Base-by-base conservation (phyloP, 2,113 vertebrate genomes). In the Eurypyga helias region DNA sequence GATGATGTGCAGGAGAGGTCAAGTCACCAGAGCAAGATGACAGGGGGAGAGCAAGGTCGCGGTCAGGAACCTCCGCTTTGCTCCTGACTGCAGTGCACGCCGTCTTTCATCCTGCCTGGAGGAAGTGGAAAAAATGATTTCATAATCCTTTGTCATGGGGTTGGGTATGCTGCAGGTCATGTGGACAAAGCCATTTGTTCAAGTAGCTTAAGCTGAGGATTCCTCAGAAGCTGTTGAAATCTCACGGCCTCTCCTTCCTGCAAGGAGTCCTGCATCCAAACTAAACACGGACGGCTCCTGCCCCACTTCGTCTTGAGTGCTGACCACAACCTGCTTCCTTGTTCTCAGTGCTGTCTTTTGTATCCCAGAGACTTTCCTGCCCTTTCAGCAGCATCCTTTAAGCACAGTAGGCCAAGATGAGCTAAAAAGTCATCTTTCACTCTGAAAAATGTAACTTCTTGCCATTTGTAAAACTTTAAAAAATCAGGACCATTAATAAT, bases 221-320 rank as follows among this genome's bases (percentile, higher is more conserved):
- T 95, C 83, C 94, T 96, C 61, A 93, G 79, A 97, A 95, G 94
- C 92, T 94, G 89, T 48, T 79, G 86, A 92, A 97, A 83, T 94
- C 76, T 80, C 95, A 67, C 13, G 0, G 48, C 55, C 66, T 86
- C 80, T 89, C 36, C 55, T 83, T 95, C 90, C 86, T 96, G 88
- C 93, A 60, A 92, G 83, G 73, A 96, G 69, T 58, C 45, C 81
- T 85, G 57, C 54, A 25, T 97, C 96, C 95, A 96, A 93, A 73
- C 66, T 33, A 90, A 96, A 91, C 94, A 93, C 2, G 58, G 89
- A 45, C 3, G 46, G 81, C 77, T 70, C 64, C 89, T 87, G 90
- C 51, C 83, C 84, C 84, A 16, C 58, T 55, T 60, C 6, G 89
- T 80, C 76, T 77, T 67, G 82, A 90, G 66, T 1, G 1, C 76